phyloP scores from a whole-genome alignment of 2,113 vertebrate species.

The Beaufortia kweichowensis region DNA sequence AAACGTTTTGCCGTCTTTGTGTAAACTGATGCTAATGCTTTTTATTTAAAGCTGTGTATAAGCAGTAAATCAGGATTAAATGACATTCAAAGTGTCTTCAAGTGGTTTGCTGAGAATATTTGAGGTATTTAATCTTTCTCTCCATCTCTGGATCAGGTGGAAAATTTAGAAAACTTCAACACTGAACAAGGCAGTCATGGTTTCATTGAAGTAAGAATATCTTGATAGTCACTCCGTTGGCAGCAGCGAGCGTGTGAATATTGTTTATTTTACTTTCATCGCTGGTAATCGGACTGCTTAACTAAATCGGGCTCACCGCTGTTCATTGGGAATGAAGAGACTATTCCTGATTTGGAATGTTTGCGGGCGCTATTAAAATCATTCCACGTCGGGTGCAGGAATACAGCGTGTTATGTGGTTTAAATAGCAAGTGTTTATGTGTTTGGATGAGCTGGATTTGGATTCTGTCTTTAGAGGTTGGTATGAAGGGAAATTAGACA shows the following conservation, averaged over 20 bases:
- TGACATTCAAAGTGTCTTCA: not conserved
- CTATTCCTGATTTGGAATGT: slow-evolving; percentile 37
- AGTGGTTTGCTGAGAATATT: not conserved
- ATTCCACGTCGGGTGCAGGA: not conserved
- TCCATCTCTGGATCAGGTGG: not conserved
- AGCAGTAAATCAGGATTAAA: not conserved
- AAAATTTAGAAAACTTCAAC: not conserved
- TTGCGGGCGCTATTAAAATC: not conserved
- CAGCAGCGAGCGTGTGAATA: not conserved
- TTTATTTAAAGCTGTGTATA: too few species aligned
- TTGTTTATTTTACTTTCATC: slow-evolving; percentile 33
- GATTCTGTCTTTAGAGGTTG: slow-evolving; percentile 19
- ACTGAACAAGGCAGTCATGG: not conserved
- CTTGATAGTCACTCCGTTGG: not conserved
- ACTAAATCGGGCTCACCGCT: slow-evolving; percentile 15
- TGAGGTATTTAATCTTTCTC: not conserved
- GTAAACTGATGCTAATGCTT: too few species aligned
- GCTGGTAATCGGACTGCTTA: not conserved
- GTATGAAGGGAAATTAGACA: slow-evolving; percentile 23
- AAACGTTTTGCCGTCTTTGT: too few species aligned
- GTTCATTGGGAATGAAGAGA: slow-evolving; percentile 27
- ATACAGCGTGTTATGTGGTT: slow-evolving; percentile 31
- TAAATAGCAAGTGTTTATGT: slow-evolving; percentile 24
- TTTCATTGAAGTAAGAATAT: slow-evolving; percentile 24
- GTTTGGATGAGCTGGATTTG: slow-evolving; percentile 29